These are phyloP conservation scores for Metaphire vulgaris DNA, from an alignment of 1,140 invertebrate genomes.

Conservation along the genomic window DNA sequence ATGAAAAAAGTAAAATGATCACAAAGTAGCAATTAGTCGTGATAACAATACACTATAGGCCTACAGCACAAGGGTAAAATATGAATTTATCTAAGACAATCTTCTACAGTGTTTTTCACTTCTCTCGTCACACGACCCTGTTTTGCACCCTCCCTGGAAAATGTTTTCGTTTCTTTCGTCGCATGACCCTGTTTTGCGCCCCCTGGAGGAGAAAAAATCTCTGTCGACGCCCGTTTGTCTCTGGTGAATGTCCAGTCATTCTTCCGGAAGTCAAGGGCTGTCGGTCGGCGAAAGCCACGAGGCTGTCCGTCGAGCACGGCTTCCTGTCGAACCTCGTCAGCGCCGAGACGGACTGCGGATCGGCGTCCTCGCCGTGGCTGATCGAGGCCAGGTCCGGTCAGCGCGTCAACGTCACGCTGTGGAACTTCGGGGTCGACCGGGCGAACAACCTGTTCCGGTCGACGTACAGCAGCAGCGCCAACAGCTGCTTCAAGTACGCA, in stretches of 20 bases:
- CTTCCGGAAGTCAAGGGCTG: not conserved
- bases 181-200: not conserved
- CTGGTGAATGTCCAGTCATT: not conserved
- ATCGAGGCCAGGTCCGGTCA: constrained; percentile 14
- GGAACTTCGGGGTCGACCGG: constrained; percentile 10
- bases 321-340: constrained; percentile 8
- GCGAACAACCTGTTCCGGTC: not conserved
- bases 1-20: too few relatives aligned
- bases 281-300: not conserved
- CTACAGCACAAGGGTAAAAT: too few relatives aligned
- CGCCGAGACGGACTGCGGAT: constrained; percentile 10
- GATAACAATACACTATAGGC: too few relatives aligned
- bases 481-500: not conserved
- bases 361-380: constrained; percentile 13
- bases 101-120: too few relatives aligned
- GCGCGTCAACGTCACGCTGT: constrained; percentile 15
- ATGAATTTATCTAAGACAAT: too few relatives aligned
- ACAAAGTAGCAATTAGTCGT: too few relatives aligned
- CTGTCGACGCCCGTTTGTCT: too few relatives aligned
- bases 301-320: not conserved
- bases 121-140: too few relatives aligned
- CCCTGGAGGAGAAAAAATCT: not conserved
- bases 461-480: not conserved
- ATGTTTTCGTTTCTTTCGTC: too few relatives aligned
- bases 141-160: too few relatives aligned